These are phyloP conservation scores for Busseola fusca DNA, from an alignment of 2,888 invertebrate species.

Conservation along the genomic window DNA sequence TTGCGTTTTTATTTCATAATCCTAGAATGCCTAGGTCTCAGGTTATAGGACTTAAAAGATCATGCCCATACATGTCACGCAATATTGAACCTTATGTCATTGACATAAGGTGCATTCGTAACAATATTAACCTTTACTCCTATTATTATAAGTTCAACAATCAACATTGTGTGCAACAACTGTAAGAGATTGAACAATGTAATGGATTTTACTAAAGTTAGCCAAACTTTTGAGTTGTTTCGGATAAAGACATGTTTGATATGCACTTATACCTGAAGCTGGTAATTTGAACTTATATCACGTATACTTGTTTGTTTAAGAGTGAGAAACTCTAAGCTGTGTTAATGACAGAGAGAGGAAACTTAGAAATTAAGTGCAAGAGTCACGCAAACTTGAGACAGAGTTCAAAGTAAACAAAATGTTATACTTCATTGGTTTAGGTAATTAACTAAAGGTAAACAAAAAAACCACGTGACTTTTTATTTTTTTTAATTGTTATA, in stretches of 20 bases:
- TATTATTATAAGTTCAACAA: neutral
- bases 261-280: neutral
- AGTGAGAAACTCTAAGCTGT: neutral
- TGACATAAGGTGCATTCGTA: too few species aligned
- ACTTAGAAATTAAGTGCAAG: neutral
- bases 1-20: too few species aligned
- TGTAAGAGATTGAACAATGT: slow-evolving; percentile 13
- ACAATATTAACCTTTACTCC: neutral
- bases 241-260: slow-evolving; percentile 14
- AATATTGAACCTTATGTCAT: too few species aligned
- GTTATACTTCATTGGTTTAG: too few species aligned
- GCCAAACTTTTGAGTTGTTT: slow-evolving; percentile 1
- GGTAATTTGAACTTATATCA: slow-evolving; percentile 10
- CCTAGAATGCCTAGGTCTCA: too few species aligned
- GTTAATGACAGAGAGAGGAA: neutral
- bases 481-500: too few species aligned
- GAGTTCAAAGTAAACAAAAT: neutral
- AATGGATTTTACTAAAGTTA: slow-evolving; percentile 18
- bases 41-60: too few species aligned
- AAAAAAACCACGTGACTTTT: too few species aligned
- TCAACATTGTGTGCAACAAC: slow-evolving; percentile 6
- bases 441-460: too few species aligned
- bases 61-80: too few species aligned
- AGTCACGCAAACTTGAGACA: neutral
- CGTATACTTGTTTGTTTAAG: slow-evolving; percentile 13